phyloP scores from a whole-genome alignment of 2,113 vertebrate species.

The Strix aluco region DNA sequence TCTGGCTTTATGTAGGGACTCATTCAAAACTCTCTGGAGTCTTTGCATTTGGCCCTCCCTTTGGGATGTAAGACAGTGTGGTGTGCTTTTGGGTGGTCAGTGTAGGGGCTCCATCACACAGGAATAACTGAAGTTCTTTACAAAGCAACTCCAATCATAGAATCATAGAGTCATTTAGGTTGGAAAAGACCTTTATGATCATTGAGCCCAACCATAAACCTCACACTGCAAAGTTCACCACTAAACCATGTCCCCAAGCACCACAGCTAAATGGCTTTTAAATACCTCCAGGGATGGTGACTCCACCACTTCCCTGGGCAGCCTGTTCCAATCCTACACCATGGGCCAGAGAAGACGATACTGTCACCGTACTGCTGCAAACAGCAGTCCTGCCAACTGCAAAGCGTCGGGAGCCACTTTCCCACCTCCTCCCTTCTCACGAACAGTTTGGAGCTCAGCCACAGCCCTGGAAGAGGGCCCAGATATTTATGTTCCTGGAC shows the following conservation, averaged over 20 bases:
- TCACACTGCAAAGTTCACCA: neutral
- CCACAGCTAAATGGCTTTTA: fast-evolving
- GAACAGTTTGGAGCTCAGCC: neutral
- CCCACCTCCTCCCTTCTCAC: slow-evolving; percentile 15
- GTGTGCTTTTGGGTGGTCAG: neutral
- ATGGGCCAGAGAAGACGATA: neutral
- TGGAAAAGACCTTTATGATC: neutral
- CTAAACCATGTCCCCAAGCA: neutral
- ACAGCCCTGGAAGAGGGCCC: slow-evolving; percentile 17
- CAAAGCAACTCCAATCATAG: neutral
- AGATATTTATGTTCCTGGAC: slow-evolving; percentile 50
- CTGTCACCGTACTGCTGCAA: neutral
- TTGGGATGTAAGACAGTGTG: neutral
- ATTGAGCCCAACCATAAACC: neutral
- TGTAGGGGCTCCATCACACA: neutral
- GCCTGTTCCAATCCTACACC: neutral
- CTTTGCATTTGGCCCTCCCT: neutral
- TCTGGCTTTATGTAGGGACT: neutral
- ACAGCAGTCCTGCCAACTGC: neutral
- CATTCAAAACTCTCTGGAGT: neutral
- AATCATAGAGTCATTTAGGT: neutral
- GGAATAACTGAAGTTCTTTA: neutral
- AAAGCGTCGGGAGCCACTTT: neutral
- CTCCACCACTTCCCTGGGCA: neutral
- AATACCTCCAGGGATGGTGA: no score